Evolutionary conservation across 2,797 vertebrate genomes (phyloP), one percentile per base, ranked within the genome.

Genomic region (Microctenopoma stevenorrisi): DNA sequence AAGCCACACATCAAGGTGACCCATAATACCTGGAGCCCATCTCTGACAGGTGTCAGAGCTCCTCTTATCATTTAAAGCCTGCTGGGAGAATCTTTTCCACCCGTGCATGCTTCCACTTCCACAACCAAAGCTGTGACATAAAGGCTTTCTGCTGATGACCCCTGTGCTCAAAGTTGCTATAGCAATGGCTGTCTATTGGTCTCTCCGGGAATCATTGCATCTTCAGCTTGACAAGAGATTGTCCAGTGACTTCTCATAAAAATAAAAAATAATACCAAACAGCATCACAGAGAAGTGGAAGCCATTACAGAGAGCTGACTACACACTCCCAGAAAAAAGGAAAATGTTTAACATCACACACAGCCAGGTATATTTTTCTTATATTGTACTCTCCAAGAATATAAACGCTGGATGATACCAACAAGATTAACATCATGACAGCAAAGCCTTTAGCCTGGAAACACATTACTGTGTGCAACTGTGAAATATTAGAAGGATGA

Each of bases 1-100:
- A 78, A 86, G 81, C 50, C 22, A 56, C 10, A 63, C 64, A 76
- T 56, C 82, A 86, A 89, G 86, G 88, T 91, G 85, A 87, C 89
- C 83, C 71, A 48, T 66, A 66, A 78, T 84, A 84, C 74, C 83
- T 72, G 33, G 66, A 79, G 79, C 82, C 78, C 69, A 76, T 79
- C 49, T 76, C 82, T 70, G 67, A 85, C 81, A 81, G 74, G 72
- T 53, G 73, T 77, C 77, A 76, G 48, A 53, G 68, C 68, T 69
- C 43, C 64, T 68, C 65, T 78, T 59, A 83, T 59, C 54, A 13
- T 68, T 76, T 77, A 69, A 4, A 55, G 80, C 60, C 78, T 63
- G 70, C 68, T 57, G 66, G 55, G 60, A 65, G 47, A 82, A 67
- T 56, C 59, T 16, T 72, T 73, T 78, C 69, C 70, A 81, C 72